Evolutionary conservation across 2,113 vertebrate genomes (phyloP).

Genomic region (Notothenia rossii): DNA sequence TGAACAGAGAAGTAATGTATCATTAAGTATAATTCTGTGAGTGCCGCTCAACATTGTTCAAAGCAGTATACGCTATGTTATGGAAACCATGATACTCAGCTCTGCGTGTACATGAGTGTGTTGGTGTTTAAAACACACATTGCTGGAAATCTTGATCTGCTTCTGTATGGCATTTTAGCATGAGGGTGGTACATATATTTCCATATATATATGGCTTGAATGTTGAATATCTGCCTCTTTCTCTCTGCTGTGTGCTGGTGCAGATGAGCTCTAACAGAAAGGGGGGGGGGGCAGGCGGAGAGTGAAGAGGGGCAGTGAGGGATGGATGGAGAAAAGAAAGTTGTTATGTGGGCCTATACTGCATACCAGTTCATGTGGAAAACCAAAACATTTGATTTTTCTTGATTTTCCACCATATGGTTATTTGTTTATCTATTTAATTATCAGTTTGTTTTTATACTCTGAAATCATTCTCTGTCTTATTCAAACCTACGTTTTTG

Average conservation of each 20-base stretch:
- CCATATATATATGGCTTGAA: constrained; percentile 4
- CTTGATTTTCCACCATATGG: not conserved
- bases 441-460: not conserved
- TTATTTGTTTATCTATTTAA: too few species aligned
- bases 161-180: not conserved
- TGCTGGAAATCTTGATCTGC: not conserved
- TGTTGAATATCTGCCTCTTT: not conserved
- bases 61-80: not conserved
- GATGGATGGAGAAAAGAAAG: not conserved
- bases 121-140: not conserved
- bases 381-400: not conserved
- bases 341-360: not conserved
- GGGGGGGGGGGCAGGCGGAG: constrained; percentile 5
- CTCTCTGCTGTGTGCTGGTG: constrained; percentile 28
- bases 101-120: too few species aligned
- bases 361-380: not conserved
- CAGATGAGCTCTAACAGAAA: constrained; percentile 64
- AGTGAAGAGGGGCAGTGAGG: not conserved
- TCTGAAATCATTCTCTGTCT: not conserved
- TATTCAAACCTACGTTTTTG: too few species aligned
- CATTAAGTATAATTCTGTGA: not conserved
- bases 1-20: too few species aligned
- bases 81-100: too few species aligned
- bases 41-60: not conserved
- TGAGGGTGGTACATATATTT: constrained; percentile 2